Evolutionary conservation across 2,113 vertebrate genomes (phyloP).

Genomic region (Urocynchramus pylzowi): DNA sequence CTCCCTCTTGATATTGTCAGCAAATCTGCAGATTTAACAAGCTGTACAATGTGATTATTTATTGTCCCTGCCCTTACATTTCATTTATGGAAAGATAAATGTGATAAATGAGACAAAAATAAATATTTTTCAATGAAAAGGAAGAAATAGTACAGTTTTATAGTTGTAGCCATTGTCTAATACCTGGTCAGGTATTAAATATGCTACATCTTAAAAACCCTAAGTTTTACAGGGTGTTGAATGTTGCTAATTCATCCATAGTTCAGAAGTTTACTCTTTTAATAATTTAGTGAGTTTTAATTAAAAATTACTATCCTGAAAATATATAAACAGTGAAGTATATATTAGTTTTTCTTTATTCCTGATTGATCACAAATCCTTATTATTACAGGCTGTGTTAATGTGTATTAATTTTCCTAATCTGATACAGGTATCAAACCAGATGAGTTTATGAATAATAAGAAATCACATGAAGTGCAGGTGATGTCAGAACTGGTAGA

Average conservation of each 20-base stretch:
- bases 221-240: background rate
- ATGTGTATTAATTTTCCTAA: slow-evolving; percentile 6
- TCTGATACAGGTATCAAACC: slow-evolving; percentile 70
- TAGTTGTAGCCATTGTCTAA: background rate
- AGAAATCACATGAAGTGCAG: slow-evolving; percentile 96
- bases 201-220: background rate
- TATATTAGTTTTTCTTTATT: background rate
- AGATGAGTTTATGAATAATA: slow-evolving; percentile 92
- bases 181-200: background rate
- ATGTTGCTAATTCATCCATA: background rate
- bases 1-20: background rate
- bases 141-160: background rate
- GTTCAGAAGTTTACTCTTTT: background rate
- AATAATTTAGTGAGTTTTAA: background rate
- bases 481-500: slow-evolving; percentile 87
- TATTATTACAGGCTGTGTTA: background rate
- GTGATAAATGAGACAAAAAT: background rate
- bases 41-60: background rate
- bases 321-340: background rate
- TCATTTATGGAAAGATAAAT: background rate
- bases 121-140: background rate
- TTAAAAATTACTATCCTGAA: background rate
- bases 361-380: background rate
- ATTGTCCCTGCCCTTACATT: background rate
- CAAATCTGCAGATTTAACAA: background rate